Conservation (phyloP, 2,113 vertebrate species). For the Microtus richardsoni region DNA sequence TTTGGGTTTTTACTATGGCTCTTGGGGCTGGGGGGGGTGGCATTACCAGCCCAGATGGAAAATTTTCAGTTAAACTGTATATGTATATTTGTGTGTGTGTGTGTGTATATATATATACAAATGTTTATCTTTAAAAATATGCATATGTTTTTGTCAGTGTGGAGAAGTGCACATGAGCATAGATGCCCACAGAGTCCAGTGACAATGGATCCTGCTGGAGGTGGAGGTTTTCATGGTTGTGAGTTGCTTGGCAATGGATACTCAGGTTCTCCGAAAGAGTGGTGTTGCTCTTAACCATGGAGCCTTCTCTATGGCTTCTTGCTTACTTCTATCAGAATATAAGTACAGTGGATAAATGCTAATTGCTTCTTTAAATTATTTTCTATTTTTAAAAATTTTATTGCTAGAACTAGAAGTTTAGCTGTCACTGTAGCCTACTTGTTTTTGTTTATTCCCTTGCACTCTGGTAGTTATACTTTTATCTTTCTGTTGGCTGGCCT, state of each 20-base stretch:
- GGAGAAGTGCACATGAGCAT: background rate
- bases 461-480: background rate
- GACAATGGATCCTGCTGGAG: background rate
- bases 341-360: slow-evolving; percentile 13
- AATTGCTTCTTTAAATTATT: slow-evolving; percentile 36
- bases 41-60: background rate
- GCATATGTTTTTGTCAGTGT: background rate
- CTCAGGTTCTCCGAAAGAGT: background rate
- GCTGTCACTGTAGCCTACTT: background rate
- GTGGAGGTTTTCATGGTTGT: background rate
- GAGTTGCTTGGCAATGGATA: background rate
- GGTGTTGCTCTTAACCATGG: background rate
- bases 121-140: background rate
- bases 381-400: background rate
- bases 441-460: background rate
- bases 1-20: background rate
- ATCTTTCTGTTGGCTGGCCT: background rate
- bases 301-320: background rate
- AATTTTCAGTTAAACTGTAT: background rate
- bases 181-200: too few species aligned
- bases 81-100: too few species aligned
- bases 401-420: background rate
- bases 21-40: background rate
- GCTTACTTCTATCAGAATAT: too few species aligned
- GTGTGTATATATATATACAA: background rate